Conservation (phyloP, 2,888 invertebrate genomes). For the Plebejus melissa region DNA sequence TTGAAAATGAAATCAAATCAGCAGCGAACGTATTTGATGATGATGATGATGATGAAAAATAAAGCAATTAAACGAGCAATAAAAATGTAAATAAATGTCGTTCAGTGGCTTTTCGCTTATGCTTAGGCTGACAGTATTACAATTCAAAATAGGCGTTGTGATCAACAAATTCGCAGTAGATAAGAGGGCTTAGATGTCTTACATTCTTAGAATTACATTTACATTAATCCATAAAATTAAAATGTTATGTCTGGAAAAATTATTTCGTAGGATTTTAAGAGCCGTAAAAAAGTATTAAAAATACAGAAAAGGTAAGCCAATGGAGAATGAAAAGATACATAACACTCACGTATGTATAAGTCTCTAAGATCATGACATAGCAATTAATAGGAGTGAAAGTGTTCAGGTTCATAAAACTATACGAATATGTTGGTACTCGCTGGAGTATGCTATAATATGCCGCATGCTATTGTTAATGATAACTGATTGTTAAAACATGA, state of each 20-base stretch:
- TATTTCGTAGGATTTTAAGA: background rate
- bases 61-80: background rate
- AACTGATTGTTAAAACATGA: background rate
- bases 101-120: background rate
- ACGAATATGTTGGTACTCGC: slow-evolving; percentile 18
- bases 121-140: background rate
- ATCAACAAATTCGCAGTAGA: background rate
- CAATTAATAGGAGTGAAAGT: slow-evolving; percentile 23
- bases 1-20: background rate
- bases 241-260: background rate
- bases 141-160: background rate
- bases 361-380: slow-evolving; percentile 23
- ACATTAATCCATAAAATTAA: background rate
- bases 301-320: background rate
- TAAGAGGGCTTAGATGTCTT: background rate
- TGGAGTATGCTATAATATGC: background rate
- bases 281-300: background rate
- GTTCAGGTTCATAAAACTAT: slow-evolving; percentile 21
- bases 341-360: background rate
- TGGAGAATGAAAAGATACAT: background rate
- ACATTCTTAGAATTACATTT: background rate
- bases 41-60: background rate
- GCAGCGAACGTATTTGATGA: background rate
- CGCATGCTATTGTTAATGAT: slow-evolving; percentile 10
- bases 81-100: background rate